A percentile compares a stretch with the other conserved stretches of the same genome.
phyloP scores from a whole-genome alignment of 37 sponge, comb jelly and placozoan genomes.

The Chondrosia reniformis region DNA sequence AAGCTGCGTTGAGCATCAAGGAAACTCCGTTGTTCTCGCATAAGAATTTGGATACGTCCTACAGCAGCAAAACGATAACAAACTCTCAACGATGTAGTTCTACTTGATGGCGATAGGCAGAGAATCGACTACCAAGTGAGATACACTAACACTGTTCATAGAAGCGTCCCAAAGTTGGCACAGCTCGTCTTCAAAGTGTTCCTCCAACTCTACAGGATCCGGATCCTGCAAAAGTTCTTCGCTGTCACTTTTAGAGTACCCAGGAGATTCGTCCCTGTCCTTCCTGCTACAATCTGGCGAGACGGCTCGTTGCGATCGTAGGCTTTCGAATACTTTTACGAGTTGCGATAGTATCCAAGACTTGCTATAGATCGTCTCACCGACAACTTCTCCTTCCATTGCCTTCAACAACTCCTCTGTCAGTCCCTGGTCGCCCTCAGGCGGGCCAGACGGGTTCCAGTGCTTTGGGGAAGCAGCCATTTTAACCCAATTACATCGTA shows the following conservation, averaged over 20 bases:
- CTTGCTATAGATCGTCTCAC: slow-evolving; percentile 60
- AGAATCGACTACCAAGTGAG: no score
- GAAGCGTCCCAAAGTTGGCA: slow-evolving; percentile 59
- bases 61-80: not conserved
- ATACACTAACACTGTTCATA: slow-evolving; percentile 50
- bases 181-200: slow-evolving; percentile 31
- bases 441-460: no score
- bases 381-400: slow-evolving; percentile 37
- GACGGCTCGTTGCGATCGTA: no score
- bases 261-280: not conserved
- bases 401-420: no score
- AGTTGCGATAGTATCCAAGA: slow-evolving; percentile 60
- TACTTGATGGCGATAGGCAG: no score
- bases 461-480: no score
- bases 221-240: not conserved
- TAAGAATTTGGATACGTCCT: slow-evolving; percentile 48
- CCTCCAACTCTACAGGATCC: slow-evolving; percentile 7
- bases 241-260: not conserved
- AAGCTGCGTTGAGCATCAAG: slow-evolving; percentile 36
- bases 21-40: slow-evolving; percentile 12
- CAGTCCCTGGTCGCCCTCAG: no score
- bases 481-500: no score
- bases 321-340: no score
- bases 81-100: no score
- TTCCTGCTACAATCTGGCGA: not conserved